Evolutionary conservation across 2,888 invertebrate species (phyloP).

Genomic region (Masnerella sp.): DNA sequence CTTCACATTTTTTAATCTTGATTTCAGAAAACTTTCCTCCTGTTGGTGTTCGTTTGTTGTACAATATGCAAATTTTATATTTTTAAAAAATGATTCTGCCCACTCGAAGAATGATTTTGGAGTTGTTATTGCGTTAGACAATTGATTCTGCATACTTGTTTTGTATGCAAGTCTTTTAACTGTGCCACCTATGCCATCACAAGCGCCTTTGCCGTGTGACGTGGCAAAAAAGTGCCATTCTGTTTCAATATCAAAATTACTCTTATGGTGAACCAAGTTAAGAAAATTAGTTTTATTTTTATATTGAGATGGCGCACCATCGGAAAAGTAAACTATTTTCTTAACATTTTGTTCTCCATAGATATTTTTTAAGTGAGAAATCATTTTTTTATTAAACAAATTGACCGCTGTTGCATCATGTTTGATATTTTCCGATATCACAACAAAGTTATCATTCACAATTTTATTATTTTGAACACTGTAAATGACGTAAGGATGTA

Average conservation of each 20-base stretch:
- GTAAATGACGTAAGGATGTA: constrained; percentile 28
- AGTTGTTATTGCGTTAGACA: constrained; percentile 1
- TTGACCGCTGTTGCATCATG: constrained; percentile 1
- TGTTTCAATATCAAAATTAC: constrained; percentile 24
- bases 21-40: neutral
- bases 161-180: constrained; percentile 29
- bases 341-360: neutral
- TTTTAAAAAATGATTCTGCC: constrained; percentile 9
- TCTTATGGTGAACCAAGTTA: neutral
- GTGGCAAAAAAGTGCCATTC: constrained; percentile 46
- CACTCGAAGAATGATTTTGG: constrained; percentile 4
- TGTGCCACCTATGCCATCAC: constrained; percentile 35
- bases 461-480: neutral
- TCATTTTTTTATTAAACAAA: constrained; percentile 6
- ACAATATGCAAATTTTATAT: constrained; percentile 3
- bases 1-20: constrained; percentile 2
- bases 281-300: constrained; percentile 30
- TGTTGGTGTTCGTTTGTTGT: constrained; percentile 4
- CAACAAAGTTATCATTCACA: neutral
- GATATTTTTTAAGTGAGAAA: neutral
- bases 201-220: constrained; percentile 34
- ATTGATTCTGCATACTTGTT: constrained; percentile 11
- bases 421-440: constrained; percentile 8
- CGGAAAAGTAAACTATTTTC: constrained; percentile 25
- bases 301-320: constrained; percentile 2